These are phyloP conservation scores for Ecdyonurus torrentis DNA, from an alignment of 2,888 invertebrate genomes.

Conservation along the genomic window DNA sequence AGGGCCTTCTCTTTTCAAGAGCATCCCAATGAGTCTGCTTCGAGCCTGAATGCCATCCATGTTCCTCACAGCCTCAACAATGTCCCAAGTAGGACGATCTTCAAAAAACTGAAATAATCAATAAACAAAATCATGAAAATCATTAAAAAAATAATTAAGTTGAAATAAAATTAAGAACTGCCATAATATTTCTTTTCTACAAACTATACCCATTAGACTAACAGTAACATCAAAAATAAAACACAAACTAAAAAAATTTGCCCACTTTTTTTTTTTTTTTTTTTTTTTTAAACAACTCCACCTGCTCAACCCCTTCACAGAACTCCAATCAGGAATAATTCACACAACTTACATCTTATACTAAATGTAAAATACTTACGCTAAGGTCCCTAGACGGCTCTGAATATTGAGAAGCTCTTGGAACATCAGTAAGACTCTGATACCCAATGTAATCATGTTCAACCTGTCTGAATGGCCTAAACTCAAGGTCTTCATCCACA, in stretches of 20 bases:
- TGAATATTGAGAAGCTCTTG: slow-evolving; percentile 55
- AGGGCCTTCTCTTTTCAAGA: slow-evolving; percentile 65
- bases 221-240: neutral
- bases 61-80: slow-evolving; percentile 50
- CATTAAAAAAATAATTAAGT: neutral
- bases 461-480: slow-evolving; percentile 73
- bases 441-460: slow-evolving; percentile 87
- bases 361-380: slow-evolving; percentile 26
- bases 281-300: too few species aligned
- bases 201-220: neutral
- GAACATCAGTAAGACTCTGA: slow-evolving; percentile 89
- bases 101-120: slow-evolving; percentile 35
- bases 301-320: too few species aligned
- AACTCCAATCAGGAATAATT: too few species aligned
- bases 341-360: too few species aligned
- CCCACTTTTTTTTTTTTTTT: neutral
- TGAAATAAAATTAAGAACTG: neutral
- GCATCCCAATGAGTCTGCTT: slow-evolving; percentile 67
- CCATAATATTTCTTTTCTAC: neutral
- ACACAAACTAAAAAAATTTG: neutral
- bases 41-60: slow-evolving; percentile 60
- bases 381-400: slow-evolving; percentile 35
- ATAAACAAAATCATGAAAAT: neutral
- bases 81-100: slow-evolving; percentile 50
- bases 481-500: slow-evolving; percentile 50